Conservation (phyloP, 1,140 invertebrate genomes). For the Periplaneta americana region DNA sequence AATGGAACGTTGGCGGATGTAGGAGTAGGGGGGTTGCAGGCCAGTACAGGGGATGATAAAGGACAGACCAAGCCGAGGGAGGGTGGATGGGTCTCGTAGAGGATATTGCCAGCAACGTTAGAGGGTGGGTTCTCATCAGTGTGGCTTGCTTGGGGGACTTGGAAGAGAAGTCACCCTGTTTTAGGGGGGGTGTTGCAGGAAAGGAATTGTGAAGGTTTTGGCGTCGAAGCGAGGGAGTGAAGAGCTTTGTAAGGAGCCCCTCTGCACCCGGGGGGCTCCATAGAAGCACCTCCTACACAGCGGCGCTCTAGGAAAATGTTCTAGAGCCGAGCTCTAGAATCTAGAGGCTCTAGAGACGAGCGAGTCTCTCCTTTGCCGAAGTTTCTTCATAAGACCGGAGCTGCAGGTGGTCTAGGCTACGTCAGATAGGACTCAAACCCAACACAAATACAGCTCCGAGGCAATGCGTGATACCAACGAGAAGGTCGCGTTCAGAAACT, state of each 20-base stretch:
- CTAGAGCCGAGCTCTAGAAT: too few species aligned
- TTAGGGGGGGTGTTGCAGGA: not conserved
- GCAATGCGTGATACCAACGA: too few species aligned
- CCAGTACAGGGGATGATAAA: not conserved
- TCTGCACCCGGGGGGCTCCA: not conserved
- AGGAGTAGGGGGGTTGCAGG: not conserved
- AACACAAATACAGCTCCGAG: too few species aligned
- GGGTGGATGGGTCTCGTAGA: not conserved
- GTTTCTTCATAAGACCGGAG: too few species aligned
- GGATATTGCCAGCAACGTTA: not conserved
- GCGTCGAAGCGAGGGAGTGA: not conserved
- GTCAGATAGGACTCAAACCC: too few species aligned
- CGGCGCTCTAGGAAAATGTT: too few species aligned
- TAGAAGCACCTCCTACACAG: not conserved
- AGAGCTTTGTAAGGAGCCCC: not conserved
- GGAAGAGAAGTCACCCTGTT: not conserved
- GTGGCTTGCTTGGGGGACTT: not conserved
- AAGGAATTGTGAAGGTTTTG: not conserved
- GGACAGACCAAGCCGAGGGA: not conserved
- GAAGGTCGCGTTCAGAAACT: too few species aligned
- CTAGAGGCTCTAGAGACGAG: too few species aligned
- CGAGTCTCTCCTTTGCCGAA: too few species aligned
- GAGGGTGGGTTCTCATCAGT: not conserved
- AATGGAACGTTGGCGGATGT: not conserved
- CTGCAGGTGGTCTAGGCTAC: too few species aligned